Percentiles rank a stretch among this genome's conserved stretches.
These are phyloP conservation scores for Plagiodera versicolora DNA, from an alignment of 2,888 invertebrate genomes.

Conservation along the genomic window DNA sequence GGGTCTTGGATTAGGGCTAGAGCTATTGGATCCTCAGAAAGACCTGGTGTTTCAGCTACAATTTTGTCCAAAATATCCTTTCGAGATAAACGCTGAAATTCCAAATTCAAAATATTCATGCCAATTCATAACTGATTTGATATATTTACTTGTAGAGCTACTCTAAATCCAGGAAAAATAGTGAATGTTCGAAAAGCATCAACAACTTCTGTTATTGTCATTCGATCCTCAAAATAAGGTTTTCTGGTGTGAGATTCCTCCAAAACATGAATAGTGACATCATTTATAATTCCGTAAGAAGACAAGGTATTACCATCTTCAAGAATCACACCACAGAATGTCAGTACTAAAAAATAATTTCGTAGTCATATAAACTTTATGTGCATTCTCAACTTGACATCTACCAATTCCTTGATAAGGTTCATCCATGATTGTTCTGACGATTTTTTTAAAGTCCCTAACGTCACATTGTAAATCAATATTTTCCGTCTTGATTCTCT, in stretches of 20 bases:
- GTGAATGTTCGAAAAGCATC: slow-evolving; percentile 65
- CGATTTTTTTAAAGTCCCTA: slow-evolving; percentile 56
- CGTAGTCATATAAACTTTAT: neutral
- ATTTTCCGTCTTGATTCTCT: slow-evolving; percentile 62
- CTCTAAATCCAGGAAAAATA: slow-evolving; percentile 64
- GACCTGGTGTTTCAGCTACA: slow-evolving; percentile 68
- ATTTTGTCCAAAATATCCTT: slow-evolving; percentile 66
- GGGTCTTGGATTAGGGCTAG: slow-evolving; percentile 76
- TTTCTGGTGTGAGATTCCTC: slow-evolving; percentile 53
- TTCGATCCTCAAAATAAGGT: slow-evolving; percentile 51
- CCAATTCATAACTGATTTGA: neutral
- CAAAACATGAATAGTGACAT: slow-evolving; percentile 62
- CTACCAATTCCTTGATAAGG: neutral
- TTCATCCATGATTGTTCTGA: slow-evolving; percentile 22
- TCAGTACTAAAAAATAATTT: slow-evolving; percentile 58
- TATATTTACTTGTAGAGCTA: slow-evolving; percentile 64
- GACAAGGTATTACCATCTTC: slow-evolving; percentile 64
- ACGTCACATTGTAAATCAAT: slow-evolving; percentile 65
- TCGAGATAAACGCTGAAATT: slow-evolving; percentile 52
- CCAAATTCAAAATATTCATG: neutral
- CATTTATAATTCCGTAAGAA: slow-evolving; percentile 64
- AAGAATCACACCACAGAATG: slow-evolving; percentile 72
- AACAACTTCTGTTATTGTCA: slow-evolving; percentile 64
- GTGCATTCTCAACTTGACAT: neutral
- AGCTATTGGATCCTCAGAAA: slow-evolving; percentile 71